A percentile compares a stretch with the other conserved stretches of the same genome.
Conservation (phyloP, 2,113 vertebrate species). For the Myrmophylax atrothorax region DNA sequence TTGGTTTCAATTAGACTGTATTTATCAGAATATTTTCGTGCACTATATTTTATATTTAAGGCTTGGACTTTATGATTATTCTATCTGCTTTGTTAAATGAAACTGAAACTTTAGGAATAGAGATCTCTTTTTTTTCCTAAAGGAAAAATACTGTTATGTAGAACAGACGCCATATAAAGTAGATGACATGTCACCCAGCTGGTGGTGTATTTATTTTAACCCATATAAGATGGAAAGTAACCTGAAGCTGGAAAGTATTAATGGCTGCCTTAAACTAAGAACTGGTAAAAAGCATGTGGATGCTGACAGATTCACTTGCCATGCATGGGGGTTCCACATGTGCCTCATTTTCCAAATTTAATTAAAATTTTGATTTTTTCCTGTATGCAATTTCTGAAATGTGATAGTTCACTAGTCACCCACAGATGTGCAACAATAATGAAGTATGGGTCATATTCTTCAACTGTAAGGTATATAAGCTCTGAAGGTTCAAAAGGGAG, state of each 20-base stretch:
- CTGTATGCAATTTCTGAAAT: background rate
- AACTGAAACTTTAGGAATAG: background rate
- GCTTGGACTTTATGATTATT: background rate
- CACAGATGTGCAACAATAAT: background rate
- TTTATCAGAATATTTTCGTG: background rate
- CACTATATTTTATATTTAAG: background rate
- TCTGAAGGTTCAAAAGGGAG: background rate
- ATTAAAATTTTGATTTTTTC: background rate
- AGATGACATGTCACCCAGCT: background rate
- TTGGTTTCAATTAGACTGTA: background rate
- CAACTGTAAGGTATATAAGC: background rate
- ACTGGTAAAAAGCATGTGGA: background rate
- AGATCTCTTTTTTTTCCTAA: background rate
- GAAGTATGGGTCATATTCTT: background rate
- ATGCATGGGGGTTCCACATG: background rate
- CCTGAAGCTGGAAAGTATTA: background rate
- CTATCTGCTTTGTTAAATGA: background rate
- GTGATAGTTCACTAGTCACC: background rate
- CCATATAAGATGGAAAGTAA: background rate
- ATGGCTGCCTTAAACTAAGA: background rate
- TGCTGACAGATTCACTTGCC: background rate
- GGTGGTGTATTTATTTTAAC: background rate
- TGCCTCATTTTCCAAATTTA: background rate
- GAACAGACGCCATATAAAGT: background rate
- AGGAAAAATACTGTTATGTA: background rate